phyloP scores from a whole-genome alignment of 2,888 invertebrate genomes.

The Microchrysa polita region DNA sequence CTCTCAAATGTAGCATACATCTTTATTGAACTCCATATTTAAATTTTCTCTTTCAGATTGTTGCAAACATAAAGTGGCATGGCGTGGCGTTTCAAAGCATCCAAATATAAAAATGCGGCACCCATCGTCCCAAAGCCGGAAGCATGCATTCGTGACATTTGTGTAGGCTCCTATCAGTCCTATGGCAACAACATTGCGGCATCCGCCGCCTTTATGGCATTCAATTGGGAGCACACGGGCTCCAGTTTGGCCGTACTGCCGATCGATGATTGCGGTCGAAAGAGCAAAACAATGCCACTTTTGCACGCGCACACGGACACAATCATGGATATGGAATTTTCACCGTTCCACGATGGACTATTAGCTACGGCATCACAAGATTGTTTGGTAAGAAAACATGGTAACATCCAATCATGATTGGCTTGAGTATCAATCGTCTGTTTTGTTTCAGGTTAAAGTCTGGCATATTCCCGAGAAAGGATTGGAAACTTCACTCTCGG shows the following conservation, averaged over 20 bases:
- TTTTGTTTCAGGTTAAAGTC: conserved; percentile 75
- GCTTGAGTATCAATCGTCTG: conserved; percentile 3
- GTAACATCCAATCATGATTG: not conserved
- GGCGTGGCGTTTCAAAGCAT: conserved; percentile 97
- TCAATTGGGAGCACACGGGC: conserved; percentile 93
- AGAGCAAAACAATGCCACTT: conserved; percentile 87
- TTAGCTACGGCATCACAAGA: conserved; percentile 91
- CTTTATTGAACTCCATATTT: no score
- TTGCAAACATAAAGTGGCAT: conserved; percentile 63
- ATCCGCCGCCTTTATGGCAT: conserved; percentile 93
- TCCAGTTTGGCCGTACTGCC: conserved; percentile 91
- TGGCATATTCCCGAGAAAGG: conserved; percentile 90
- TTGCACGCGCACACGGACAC: conserved; percentile 89
- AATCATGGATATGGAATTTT: conserved; percentile 94
- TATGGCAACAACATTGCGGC: conserved; percentile 96
- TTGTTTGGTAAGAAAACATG: conserved; percentile 70
- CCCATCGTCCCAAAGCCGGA: conserved; percentile 96
- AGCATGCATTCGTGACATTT: conserved; percentile 85
- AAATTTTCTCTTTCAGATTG: not conserved
- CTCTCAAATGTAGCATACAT: no score
- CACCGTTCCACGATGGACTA: conserved; percentile 93
- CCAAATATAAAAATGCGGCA: conserved; percentile 97
- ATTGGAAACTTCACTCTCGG: conserved; percentile 77
- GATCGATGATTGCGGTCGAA: conserved; percentile 87
- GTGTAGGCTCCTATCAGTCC: conserved; percentile 91